Evolutionary conservation across 2,888 invertebrate species (phyloP), one percentile per base, ranked within the genome.

Genomic region (Philereme transversata): DNA sequence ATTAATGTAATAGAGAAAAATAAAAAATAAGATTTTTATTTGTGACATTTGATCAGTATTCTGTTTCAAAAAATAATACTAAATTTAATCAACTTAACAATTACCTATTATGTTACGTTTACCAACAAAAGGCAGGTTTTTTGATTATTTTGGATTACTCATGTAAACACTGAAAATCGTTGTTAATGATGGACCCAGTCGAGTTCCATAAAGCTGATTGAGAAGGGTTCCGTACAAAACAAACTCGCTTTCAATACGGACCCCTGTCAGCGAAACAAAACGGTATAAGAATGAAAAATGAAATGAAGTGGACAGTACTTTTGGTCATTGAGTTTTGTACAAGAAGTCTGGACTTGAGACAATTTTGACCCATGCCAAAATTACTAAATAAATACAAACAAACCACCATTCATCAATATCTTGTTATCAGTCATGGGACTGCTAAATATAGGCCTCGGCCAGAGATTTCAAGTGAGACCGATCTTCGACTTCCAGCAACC

Each of bases 271-370:
- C 82, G 79, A 79, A 87, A 90, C 89, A 90, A 90, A 89, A 89
- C 84, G 81, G 77, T 82, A 77, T 81, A 85, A 84, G 87, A 84
- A 84, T 90, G 90, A 91, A 91, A 91, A 91, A 91, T 90, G 88
- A 91, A 91, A 91, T 91, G 81, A 88, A 89, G 84, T 90, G 89
- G 90, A 89, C 89, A 86, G 71, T 78, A 74, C 64, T 70, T 65
- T 63, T 57, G 57, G 65, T 62, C 64, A 67, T 38, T 8, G 71
- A 41, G 55, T 67, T 62, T 61, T 36, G 5, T 40, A 9, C 40
- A 45, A n/a, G 0, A 64, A 76, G 61, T 79, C 22, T 64, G 80
- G 49, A 84, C 75, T 73, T 79, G 43, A 22, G 44, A 57, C 60
- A 59, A 57, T 47, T 65, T 69, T 35, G 35, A 46, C 5, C 33